Evolutionary conservation across 2,113 vertebrate genomes (phyloP).

Genomic region (Poeciliopsis turrubarensis): DNA sequence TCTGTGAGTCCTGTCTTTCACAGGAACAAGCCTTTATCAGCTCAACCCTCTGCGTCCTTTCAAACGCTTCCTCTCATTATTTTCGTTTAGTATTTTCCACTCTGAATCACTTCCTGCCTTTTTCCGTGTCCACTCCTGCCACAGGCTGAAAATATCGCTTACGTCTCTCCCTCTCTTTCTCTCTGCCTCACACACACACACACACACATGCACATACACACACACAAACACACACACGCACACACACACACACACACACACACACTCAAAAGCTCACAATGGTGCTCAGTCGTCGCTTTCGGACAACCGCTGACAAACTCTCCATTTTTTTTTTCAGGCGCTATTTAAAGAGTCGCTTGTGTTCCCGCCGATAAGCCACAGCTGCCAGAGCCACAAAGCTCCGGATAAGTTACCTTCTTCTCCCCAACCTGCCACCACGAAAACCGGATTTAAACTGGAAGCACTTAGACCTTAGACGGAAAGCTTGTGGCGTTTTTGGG

Average conservation of each 20-base stretch:
- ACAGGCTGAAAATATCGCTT: slow-evolving; percentile 37
- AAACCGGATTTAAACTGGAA: slow-evolving; percentile 30
- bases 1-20: slow-evolving; percentile 3
- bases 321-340: slow-evolving; percentile 20
- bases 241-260: not conserved
- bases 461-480: slow-evolving; percentile 9
- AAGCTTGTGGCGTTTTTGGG: slow-evolving; percentile 3
- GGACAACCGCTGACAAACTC: slow-evolving; percentile 36
- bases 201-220: no score
- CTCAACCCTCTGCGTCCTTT: slow-evolving; percentile 40
- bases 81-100: slow-evolving; percentile 39
- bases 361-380: slow-evolving; percentile 58
- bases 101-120: slow-evolving; percentile 42
- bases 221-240: slow-evolving; percentile 3
- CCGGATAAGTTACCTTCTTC: slow-evolving; percentile 49
- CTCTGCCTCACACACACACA: no score
- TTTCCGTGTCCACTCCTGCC: slow-evolving; percentile 13
- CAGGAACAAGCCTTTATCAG: slow-evolving; percentile 5
- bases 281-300: slow-evolving; percentile 12
- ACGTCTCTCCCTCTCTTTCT: not conserved
- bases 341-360: slow-evolving; percentile 71
- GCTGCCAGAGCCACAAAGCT: slow-evolving; percentile 39
- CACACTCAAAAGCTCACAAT: slow-evolving; percentile 35
- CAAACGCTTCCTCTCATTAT: slow-evolving; percentile 45
- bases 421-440: slow-evolving; percentile 15